Percentiles rank a stretch among this genome's conserved stretches.
These are phyloP conservation scores for Eueremaeus valkanovi DNA, from an alignment of 2,888 invertebrate species.

Conservation along the genomic window DNA sequence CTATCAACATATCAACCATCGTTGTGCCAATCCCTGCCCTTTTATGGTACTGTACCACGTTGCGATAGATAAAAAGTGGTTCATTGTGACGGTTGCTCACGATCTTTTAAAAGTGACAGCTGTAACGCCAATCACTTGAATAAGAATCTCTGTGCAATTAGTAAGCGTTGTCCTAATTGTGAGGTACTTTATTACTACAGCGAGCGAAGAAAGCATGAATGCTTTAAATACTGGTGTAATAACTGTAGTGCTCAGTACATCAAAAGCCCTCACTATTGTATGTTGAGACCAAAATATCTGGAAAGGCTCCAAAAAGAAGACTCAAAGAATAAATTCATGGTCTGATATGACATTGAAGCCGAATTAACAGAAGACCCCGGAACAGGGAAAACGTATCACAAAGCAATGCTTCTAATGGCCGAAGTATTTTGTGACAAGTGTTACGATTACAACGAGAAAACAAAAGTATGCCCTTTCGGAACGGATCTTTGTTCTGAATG, in stretches of 20 bases:
- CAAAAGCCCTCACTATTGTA: background rate
- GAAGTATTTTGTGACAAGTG: background rate
- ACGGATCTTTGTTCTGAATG: background rate
- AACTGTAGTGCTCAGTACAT: background rate
- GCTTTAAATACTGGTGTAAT: background rate
- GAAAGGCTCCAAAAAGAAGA: background rate
- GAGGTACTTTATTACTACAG: background rate
- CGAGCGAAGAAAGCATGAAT: background rate
- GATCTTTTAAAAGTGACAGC: background rate
- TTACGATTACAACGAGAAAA: too few relatives aligned
- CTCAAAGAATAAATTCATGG: background rate
- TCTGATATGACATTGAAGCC: constrained; percentile 8
- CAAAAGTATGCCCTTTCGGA: background rate
- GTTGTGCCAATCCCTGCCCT: too few relatives aligned
- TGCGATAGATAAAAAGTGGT: background rate
- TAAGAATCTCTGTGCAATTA: background rate
- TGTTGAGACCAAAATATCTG: background rate
- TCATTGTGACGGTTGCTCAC: background rate
- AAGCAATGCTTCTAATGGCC: background rate
- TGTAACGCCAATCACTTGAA: background rate
- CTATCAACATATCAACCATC: too few relatives aligned
- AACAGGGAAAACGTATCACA: background rate
- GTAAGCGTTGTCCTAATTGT: background rate
- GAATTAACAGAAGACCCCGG: background rate
- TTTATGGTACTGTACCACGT: background rate